Conservation (phyloP, 2,888 invertebrate genomes). For the Tachina fera region DNA sequence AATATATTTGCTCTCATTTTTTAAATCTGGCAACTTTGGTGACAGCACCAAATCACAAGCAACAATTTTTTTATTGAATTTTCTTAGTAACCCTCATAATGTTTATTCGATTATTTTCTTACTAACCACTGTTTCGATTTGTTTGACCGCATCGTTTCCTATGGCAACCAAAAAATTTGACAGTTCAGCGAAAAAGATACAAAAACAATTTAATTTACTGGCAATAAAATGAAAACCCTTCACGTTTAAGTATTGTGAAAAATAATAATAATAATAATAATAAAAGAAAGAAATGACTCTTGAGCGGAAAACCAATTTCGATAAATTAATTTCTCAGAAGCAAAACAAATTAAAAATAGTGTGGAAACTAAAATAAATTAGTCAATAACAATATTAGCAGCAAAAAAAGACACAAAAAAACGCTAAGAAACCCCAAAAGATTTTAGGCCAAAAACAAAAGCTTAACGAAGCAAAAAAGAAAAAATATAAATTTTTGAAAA, state of each 20-base stretch:
- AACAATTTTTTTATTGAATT: neutral
- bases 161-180: constrained; percentile 47
- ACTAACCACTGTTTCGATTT: constrained; percentile 18
- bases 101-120: constrained; percentile 7
- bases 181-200: constrained; percentile 28
- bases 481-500: constrained; percentile 22
- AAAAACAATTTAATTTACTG: neutral
- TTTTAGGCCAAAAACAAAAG: constrained; percentile 41
- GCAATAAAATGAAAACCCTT: neutral
- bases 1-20: too few species aligned
- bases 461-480: constrained; percentile 13
- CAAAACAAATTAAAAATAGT: constrained; percentile 63
- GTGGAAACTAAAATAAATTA: constrained; percentile 60
- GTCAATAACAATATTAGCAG: constrained; percentile 18
- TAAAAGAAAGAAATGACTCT: constrained; percentile 5
- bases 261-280: neutral
- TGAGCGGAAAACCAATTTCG: constrained; percentile 56
- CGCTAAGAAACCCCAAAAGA: constrained; percentile 58
- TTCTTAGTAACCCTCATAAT: neutral
- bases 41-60: too few species aligned
- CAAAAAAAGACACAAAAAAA: constrained; percentile 33
- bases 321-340: constrained; percentile 64
- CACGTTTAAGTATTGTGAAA: constrained; percentile 4
- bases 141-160: constrained; percentile 29
- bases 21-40: too few species aligned